Conservation (phyloP, 2,797 vertebrate genomes). For the Chanos chanos region DNA sequence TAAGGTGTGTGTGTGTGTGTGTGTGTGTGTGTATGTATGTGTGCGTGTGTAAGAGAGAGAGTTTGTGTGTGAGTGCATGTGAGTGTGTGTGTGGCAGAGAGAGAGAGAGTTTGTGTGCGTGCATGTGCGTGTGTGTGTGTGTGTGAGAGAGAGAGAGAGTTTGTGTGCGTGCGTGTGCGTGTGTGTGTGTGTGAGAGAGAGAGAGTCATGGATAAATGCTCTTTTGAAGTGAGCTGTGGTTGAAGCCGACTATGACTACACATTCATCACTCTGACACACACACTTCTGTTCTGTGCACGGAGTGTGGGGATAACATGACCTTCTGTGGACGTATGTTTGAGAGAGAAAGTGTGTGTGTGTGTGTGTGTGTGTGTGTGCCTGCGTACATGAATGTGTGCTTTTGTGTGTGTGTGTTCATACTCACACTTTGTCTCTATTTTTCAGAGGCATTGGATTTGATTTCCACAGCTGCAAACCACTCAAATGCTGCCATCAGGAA, state of each 20-base stretch:
- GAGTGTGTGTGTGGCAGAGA: no score
- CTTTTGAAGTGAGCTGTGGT: background rate
- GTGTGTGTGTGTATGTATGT: background rate
- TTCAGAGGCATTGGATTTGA: conserved; percentile 92
- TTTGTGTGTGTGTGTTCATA: background rate
- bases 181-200: conserved; percentile 15
- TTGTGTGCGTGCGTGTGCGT: no score
- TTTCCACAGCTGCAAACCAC: conserved; percentile 94
- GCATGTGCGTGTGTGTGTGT: no score
- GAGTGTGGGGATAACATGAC: no score
- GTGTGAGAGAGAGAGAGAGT: no score
- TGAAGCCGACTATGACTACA: background rate
- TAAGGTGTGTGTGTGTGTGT: no score
- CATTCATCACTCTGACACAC: no score
- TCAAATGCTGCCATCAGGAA: conserved; percentile 95
- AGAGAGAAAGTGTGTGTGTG: background rate
- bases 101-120: no score
- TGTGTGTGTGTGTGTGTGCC: background rate
- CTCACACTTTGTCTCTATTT: conserved; percentile 18
- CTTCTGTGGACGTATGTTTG: no score
- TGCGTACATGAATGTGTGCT: background rate
- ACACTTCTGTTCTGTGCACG: no score
- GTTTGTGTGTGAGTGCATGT: no score
- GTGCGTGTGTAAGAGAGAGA: no score
- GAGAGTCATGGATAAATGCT: background rate